These are phyloP conservation scores for Norana najaformis DNA, from an alignment of 2,888 invertebrate genomes.

Conservation along the genomic window DNA sequence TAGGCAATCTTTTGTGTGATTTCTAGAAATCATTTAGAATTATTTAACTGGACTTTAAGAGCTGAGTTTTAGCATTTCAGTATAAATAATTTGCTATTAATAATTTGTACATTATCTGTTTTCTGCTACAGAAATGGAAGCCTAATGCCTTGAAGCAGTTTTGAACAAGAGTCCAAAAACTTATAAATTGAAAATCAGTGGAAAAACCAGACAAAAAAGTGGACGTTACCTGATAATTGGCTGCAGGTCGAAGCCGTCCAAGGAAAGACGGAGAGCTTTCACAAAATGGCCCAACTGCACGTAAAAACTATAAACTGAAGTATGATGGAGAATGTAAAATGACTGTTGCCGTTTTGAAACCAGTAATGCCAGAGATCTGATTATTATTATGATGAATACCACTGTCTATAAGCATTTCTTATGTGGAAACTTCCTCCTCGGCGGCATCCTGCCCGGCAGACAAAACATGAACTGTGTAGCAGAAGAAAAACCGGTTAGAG, in stretches of 20 bases:
- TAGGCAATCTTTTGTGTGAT: too few species aligned
- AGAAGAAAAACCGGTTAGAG: neutral
- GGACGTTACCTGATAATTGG: neutral
- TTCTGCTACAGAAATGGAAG: neutral
- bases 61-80: neutral
- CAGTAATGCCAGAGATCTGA: neutral
- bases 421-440: neutral
- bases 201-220: neutral
- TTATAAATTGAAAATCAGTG: neutral
- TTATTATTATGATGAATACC: neutral
- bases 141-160: neutral
- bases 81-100: neutral
- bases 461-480: neutral
- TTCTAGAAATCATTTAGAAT: too few species aligned
- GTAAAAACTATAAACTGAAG: neutral
- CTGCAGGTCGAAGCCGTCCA: neutral
- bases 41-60: too few species aligned
- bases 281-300: neutral
- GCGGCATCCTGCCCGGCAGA: constrained; percentile 6
- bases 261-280: neutral
- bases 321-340: neutral
- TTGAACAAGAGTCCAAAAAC: neutral
- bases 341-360: neutral
- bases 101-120: neutral
- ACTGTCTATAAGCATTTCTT: constrained; percentile 15